A percentile compares a stretch with the other conserved stretches of the same genome.
phyloP scores from a whole-genome alignment of 2,113 vertebrate genomes.

The Pantherophis guttatus region DNA sequence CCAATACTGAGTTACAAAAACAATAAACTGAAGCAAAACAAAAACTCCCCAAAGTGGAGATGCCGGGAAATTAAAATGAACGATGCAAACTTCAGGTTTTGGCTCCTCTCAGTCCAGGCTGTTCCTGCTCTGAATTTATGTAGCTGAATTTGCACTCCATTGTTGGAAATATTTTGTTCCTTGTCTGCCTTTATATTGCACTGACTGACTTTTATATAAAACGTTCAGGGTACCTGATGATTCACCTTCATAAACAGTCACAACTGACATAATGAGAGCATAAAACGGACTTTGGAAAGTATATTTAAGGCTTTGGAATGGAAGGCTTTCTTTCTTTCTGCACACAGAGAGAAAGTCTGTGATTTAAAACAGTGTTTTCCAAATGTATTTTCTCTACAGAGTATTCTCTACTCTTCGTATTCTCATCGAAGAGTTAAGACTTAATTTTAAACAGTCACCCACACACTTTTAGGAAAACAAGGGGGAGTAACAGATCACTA shows the following conservation, averaged over 20 bases:
- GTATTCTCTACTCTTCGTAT: not conserved
- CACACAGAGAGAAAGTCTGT: not conserved
- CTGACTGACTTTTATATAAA: conserved; percentile 28
- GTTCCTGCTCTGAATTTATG: not conserved
- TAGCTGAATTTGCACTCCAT: conserved; percentile 7
- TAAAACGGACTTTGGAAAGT: not conserved
- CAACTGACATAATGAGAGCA: conserved; percentile 1
- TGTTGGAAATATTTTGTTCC: conserved; percentile 16
- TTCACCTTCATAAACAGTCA: conserved; percentile 35
- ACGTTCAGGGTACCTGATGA: conserved; percentile 21
- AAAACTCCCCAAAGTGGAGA: not conserved
- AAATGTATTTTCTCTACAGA: not conserved
- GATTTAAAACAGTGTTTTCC: conserved; percentile 1
- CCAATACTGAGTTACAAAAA: not conserved
- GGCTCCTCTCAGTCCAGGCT: not conserved
- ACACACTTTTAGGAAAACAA: accelerated
- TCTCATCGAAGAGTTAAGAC: not conserved
- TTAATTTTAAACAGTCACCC: not conserved
- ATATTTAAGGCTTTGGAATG: not conserved
- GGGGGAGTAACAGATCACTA: not conserved
- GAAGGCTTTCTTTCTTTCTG: not conserved
- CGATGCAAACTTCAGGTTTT: conserved; percentile 17
- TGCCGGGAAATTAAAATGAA: not conserved
- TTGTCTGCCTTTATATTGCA: conserved; percentile 9
- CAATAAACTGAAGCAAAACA: not conserved